Evolutionary conservation across 2,797 vertebrate species (phyloP).

Genomic region (Myoxocephalus aenaeus): DNA sequence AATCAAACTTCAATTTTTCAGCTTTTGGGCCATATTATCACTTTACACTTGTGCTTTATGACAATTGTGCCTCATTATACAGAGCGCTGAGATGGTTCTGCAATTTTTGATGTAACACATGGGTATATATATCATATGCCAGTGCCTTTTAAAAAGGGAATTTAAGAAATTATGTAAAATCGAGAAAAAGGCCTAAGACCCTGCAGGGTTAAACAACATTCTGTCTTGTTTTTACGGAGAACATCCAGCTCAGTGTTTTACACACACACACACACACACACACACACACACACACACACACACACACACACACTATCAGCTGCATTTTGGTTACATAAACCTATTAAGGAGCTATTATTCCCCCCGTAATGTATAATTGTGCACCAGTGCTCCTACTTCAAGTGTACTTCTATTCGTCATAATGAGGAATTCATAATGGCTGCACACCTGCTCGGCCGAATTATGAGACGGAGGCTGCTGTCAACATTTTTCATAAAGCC

Average conservation of each 20-base stretch:
- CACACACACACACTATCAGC: constrained; percentile 4
- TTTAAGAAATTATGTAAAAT: too few species aligned
- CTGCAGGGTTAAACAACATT: not conserved
- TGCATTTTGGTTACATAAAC: constrained; percentile 27
- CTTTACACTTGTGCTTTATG: too few species aligned
- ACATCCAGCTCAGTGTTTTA: not conserved
- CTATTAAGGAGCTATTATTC: constrained; percentile 40
- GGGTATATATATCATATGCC: too few species aligned
- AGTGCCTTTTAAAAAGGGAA: too few species aligned
- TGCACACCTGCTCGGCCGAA: constrained; percentile 62
- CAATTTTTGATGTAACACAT: too few species aligned
- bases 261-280: not conserved
- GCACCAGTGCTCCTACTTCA: constrained; percentile 46
- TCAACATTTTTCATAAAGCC: constrained; percentile 46
- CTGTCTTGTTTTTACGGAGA: not conserved
- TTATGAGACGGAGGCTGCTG: constrained; percentile 44
- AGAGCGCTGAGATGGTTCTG: too few species aligned
- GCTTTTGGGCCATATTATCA: too few species aligned
- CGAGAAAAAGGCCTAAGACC: too few species aligned
- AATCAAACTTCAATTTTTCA: too few species aligned
- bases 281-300: not conserved
- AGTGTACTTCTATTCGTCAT: constrained; percentile 64
- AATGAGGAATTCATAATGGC: constrained; percentile 63
- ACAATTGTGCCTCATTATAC: too few species aligned
- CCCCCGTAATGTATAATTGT: constrained; percentile 45